Evolutionary conservation across 2,113 vertebrate genomes (phyloP).

Genomic region (Grallaria varia): DNA sequence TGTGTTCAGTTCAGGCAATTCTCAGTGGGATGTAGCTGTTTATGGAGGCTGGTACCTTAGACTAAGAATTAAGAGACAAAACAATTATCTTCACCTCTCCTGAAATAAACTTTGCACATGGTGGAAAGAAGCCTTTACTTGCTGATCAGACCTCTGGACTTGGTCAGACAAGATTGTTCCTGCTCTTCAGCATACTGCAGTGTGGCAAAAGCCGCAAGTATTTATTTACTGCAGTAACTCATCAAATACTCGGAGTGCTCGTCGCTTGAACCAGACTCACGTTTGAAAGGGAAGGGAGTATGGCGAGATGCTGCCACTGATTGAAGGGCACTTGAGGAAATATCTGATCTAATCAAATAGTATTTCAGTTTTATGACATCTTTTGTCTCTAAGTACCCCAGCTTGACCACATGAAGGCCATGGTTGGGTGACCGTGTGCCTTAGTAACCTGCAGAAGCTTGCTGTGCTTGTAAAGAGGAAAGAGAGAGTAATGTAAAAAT

Average conservation of each 20-base stretch:
- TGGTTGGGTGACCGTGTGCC: not conserved
- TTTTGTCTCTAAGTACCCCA: not conserved
- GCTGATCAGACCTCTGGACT: not conserved
- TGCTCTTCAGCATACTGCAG: not conserved
- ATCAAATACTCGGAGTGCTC: not conserved
- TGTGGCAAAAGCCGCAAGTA: not conserved
- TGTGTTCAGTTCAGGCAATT: not conserved
- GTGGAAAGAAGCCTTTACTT: not conserved
- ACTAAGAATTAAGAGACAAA: not conserved
- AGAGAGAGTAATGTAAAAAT: not conserved
- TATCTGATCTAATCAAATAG: not conserved
- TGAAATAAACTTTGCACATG: not conserved
- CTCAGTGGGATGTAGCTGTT: not conserved
- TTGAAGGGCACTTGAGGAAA: not conserved
- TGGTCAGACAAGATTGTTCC: not conserved
- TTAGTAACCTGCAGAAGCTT: not conserved
- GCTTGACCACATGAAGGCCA: accelerated
- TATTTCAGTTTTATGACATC: not conserved
- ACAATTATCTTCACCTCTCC: not conserved
- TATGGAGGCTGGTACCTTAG: not conserved
- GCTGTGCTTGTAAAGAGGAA: not conserved
- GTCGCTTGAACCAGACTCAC: accelerated
- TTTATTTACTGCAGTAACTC: not conserved
- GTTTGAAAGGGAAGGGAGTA: not conserved
- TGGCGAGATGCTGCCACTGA: not conserved